Evolutionary conservation across 2,797 vertebrate genomes (phyloP).

Genomic region (Rhinella marina): DNA sequence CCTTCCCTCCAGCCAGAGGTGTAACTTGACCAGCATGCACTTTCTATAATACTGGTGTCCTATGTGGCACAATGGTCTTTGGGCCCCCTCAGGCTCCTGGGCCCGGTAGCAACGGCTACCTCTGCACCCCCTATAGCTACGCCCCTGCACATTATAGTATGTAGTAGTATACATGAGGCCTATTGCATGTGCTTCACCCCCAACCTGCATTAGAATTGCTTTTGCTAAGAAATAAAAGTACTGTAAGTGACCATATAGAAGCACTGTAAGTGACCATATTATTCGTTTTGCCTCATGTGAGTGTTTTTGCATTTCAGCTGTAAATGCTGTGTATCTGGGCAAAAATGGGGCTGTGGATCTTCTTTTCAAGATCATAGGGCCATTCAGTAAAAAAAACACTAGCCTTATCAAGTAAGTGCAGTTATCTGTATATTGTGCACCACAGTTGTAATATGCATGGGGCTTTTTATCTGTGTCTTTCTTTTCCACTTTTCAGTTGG

Average conservation of each 20-base stretch:
- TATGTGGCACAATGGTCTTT: no score
- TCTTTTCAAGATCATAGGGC: constrained; percentile 90
- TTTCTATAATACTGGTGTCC: no score
- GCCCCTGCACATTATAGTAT: no score
- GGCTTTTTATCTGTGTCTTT: neutral
- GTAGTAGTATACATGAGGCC: no score
- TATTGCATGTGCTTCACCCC: no score
- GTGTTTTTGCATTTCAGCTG: constrained; percentile 76
- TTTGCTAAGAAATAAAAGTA: no score
- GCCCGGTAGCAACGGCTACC: no score
- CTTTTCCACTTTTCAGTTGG: neutral
- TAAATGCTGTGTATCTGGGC: constrained; percentile 93
- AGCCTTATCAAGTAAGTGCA: constrained; percentile 88
- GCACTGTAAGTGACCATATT: neutral
- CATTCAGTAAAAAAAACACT: constrained; percentile 94
- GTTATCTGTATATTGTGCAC: neutral
- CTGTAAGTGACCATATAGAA: neutral
- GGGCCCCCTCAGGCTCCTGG: no score
- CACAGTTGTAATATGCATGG: neutral
- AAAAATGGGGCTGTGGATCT: constrained; percentile 92
- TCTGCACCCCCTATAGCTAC: no score
- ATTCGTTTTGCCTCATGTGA: neutral
- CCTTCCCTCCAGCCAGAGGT: no score
- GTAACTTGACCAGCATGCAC: no score
- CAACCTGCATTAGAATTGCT: no score